Conservation (phyloP, 2,113 vertebrate species). For the Telmatochromis sp. region DNA sequence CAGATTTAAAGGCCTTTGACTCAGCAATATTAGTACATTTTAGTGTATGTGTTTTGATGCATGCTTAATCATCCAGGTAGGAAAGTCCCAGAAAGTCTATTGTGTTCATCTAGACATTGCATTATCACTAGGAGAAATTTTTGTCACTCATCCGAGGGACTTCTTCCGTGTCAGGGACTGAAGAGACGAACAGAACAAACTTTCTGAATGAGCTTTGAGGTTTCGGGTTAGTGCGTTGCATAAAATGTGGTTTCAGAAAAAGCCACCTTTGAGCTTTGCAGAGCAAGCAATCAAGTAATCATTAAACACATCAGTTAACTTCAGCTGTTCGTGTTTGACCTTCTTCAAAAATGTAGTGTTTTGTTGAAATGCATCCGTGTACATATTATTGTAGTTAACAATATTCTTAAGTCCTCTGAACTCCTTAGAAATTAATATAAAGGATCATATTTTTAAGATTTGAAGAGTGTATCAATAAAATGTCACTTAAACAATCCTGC, state of each 20-base stretch:
- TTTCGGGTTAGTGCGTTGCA: background rate
- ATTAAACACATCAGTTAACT: constrained; percentile 25
- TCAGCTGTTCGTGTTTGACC: background rate
- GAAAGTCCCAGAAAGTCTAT: background rate
- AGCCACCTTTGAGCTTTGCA: constrained; percentile 54
- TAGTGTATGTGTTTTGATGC: background rate
- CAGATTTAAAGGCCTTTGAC: background rate
- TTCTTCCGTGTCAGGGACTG: background rate
- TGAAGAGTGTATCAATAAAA: background rate
- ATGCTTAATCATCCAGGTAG: background rate
- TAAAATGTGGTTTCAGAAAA: background rate
- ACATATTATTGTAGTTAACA: background rate
- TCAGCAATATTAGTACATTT: background rate
- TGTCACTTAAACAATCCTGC: background rate
- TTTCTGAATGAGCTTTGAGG: background rate
- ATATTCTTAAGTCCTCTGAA: background rate
- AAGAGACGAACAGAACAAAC: background rate
- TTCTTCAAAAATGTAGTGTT: background rate
- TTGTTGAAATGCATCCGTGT: background rate
- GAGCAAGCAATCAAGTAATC: constrained; percentile 37
- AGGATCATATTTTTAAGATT: background rate
- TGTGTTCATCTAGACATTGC: background rate
- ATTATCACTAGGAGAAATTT: background rate
- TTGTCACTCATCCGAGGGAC: background rate
- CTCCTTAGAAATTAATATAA: background rate